A percentile compares a stretch with the other conserved stretches of the same genome.
phyloP scores from a whole-genome alignment of 2,113 vertebrate species.

The Phodopus roborovskii region DNA sequence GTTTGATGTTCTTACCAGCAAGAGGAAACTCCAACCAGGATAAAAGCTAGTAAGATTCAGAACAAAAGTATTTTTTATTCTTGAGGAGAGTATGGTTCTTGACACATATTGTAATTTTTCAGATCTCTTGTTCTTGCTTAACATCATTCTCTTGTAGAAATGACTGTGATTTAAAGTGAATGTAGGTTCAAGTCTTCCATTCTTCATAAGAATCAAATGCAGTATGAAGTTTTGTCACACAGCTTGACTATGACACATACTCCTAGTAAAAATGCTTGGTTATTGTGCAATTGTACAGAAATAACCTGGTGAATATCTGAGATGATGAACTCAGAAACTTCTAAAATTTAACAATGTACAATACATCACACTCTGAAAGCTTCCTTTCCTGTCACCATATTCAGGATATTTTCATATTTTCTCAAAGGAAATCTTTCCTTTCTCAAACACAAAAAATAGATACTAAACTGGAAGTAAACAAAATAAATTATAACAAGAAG shows the following conservation, averaged over 20 bases:
- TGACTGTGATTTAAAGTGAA: background rate
- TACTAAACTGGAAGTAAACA: background rate
- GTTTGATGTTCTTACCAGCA: background rate
- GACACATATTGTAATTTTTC: background rate
- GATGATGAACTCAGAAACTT: background rate
- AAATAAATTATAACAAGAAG: background rate
- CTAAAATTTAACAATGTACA: slow-evolving; percentile 41
- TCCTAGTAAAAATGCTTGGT: background rate
- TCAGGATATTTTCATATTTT: slow-evolving; percentile 53
- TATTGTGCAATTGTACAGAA: background rate
- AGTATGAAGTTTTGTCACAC: background rate
- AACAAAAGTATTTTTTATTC: background rate
- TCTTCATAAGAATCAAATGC: background rate
- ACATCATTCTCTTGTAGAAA: background rate
- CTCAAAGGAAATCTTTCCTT: background rate
- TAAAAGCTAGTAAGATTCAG: background rate
- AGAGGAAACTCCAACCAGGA: background rate
- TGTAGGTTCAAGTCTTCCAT: background rate
- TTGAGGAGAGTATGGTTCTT: background rate
- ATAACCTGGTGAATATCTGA: background rate
- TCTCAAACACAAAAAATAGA: background rate
- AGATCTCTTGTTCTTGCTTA: background rate
- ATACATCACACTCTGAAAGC: slow-evolving; percentile 54
- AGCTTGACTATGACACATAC: background rate
- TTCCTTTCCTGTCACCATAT: slow-evolving; percentile 17